These are phyloP conservation scores for Papilio elwesi DNA, from an alignment of 2,888 invertebrate species.

Conservation along the genomic window DNA sequence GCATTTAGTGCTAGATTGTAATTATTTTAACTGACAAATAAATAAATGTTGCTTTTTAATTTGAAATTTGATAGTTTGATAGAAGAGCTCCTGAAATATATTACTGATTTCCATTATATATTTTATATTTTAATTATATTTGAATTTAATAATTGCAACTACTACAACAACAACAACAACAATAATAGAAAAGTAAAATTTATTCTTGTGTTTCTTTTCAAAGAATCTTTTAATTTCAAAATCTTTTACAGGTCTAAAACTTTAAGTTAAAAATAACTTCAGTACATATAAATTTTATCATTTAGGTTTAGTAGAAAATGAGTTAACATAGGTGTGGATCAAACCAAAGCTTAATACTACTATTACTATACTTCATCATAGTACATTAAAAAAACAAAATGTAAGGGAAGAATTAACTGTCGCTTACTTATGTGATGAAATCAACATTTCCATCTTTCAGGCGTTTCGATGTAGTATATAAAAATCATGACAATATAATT, in stretches of 20 bases:
- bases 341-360: conserved; percentile 68
- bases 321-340: conserved; percentile 52
- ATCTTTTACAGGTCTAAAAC: conserved; percentile 27
- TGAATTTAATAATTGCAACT: neutral
- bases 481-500: conserved; percentile 77
- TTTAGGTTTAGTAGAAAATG: conserved; percentile 32
- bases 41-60: conserved; percentile 2
- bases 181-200: neutral
- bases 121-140: neutral
- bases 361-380: conserved; percentile 51
- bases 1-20: conserved; percentile 16
- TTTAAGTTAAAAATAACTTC: conserved; percentile 30
- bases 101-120: too few species aligned
- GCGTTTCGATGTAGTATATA: conserved; percentile 55
- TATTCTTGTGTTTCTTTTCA: neutral
- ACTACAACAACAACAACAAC: too few species aligned
- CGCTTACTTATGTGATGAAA: conserved; percentile 56
- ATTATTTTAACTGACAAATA: neutral
- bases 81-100: too few species aligned
- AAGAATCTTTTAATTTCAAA: conserved; percentile 24
- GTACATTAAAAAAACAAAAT: conserved; percentile 52
- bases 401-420: conserved; percentile 54
- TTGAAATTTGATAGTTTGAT: conserved; percentile 33
- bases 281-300: conserved; percentile 28
- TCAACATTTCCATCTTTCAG: conserved; percentile 54